Percentiles rank a stretch among this genome's conserved stretches.
These are phyloP conservation scores for Andrena haemorrhoa DNA, from an alignment of 2,888 invertebrate species.

Conservation along the genomic window DNA sequence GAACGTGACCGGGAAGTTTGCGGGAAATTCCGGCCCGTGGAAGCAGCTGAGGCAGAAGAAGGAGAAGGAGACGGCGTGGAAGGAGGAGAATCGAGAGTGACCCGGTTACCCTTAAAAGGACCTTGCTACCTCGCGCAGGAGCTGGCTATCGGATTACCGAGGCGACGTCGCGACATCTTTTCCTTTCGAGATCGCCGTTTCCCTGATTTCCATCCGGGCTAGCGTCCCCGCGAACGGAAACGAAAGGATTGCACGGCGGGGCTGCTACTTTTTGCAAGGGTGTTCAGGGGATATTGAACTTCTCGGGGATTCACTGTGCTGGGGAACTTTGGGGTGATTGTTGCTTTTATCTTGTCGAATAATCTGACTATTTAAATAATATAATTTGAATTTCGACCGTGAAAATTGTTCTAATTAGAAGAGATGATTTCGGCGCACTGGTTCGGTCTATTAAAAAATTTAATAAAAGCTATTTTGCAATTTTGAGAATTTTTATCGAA, in stretches of 20 bases:
- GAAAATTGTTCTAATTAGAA: too few species aligned
- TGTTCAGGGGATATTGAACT: too few species aligned
- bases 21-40: constrained; percentile 41
- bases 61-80: constrained; percentile 22
- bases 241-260: neutral
- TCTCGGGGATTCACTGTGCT: too few species aligned
- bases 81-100: constrained; percentile 57
- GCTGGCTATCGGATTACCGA: constrained; percentile 61
- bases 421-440: too few species aligned
- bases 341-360: too few species aligned
- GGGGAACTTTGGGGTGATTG: too few species aligned
- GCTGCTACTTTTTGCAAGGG: neutral
- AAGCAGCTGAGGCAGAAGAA: constrained; percentile 28
- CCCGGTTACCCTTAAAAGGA: constrained; percentile 70
- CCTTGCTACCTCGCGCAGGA: constrained; percentile 57
- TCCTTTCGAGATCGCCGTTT: neutral
- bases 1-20: constrained; percentile 50
- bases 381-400: too few species aligned
- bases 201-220: neutral
- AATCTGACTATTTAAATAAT: too few species aligned
- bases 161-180: constrained; percentile 17
- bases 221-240: neutral
- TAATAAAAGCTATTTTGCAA: too few species aligned
- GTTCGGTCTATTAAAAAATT: too few species aligned
- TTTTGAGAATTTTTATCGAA: too few species aligned